Conservation (phyloP, 2,797 vertebrate genomes). For the Sitta carolinensis region DNA sequence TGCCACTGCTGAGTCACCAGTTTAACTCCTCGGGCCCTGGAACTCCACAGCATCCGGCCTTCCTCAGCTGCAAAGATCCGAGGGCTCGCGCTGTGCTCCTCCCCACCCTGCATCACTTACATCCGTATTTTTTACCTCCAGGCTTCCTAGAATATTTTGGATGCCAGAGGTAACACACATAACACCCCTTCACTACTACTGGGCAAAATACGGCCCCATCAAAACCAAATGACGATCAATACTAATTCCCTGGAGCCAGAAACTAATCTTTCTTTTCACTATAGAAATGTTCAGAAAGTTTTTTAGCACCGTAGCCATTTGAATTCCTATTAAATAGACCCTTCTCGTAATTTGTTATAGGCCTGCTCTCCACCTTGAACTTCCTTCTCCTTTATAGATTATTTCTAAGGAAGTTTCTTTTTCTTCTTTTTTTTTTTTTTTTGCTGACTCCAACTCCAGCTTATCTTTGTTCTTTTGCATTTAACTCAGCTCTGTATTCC, state of each 20-base stretch:
- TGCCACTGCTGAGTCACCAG: background rate
- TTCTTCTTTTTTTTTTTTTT: slow-evolving; percentile 60
- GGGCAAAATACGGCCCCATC: background rate
- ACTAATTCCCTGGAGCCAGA: background rate
- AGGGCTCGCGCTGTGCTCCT: background rate
- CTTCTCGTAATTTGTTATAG: background rate
- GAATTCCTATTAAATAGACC: background rate
- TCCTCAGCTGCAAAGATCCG: background rate
- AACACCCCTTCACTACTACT: background rate
- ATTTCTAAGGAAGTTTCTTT: slow-evolving; percentile 33
- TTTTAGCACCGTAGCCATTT: background rate
- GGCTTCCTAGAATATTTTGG: background rate
- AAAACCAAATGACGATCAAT: background rate
- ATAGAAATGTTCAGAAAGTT: background rate
- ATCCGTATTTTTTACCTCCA: background rate
- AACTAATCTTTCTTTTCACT: background rate
- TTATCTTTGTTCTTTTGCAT: slow-evolving; percentile 32
- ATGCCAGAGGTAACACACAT: background rate
- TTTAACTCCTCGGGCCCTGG: background rate
- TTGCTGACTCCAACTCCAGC: slow-evolving; percentile 34
- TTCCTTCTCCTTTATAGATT: slow-evolving; percentile 9
- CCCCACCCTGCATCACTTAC: background rate
- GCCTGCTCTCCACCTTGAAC: slow-evolving; percentile 24
- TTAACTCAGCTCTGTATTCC: slow-evolving; percentile 23
- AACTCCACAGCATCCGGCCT: background rate